These are phyloP conservation scores for Pristionchus japonicus DNA, from an alignment of 2,888 invertebrate species.

Conservation along the genomic window DNA sequence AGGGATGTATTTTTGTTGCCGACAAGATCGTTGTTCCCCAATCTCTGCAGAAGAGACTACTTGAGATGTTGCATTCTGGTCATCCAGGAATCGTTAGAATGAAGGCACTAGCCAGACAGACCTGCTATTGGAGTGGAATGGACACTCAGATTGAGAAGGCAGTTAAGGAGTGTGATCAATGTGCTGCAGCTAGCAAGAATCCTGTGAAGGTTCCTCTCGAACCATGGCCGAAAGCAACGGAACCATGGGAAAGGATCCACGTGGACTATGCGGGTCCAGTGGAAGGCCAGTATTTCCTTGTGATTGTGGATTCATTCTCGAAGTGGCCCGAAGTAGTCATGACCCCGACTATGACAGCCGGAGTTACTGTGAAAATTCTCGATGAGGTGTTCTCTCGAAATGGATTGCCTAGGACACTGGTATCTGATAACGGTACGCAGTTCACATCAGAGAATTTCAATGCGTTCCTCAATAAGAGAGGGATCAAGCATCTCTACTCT, in stretches of 20 bases:
- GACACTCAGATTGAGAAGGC: slow-evolving; percentile 55
- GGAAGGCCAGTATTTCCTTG: slow-evolving; percentile 68
- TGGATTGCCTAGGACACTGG: slow-evolving; percentile 60
- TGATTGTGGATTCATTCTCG: slow-evolving; percentile 76
- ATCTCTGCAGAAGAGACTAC: slow-evolving; percentile 52
- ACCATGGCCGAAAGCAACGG: too few species aligned
- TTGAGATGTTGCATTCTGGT: slow-evolving; percentile 63
- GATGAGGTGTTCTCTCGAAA: neutral
- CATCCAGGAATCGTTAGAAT: slow-evolving; percentile 70
- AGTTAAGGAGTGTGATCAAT: slow-evolving; percentile 57
- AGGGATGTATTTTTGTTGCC: slow-evolving; percentile 44
- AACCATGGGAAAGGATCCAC: too few species aligned
- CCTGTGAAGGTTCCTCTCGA: slow-evolving; percentile 61
- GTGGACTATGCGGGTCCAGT: slow-evolving; percentile 77
- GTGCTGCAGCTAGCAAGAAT: slow-evolving; percentile 52
- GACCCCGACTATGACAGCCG: neutral
- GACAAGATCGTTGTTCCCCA: slow-evolving; percentile 64
- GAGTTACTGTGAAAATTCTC: neutral
- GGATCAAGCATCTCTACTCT: slow-evolving; percentile 57
- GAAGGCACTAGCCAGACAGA: slow-evolving; percentile 66
- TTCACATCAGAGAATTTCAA: neutral
- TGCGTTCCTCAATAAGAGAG: slow-evolving; percentile 31
- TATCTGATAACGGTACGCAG: neutral
- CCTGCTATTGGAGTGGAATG: slow-evolving; percentile 69
- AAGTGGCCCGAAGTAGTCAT: slow-evolving; percentile 76